Base-by-base conservation (phyloP, 2,888 invertebrate species). In the Tethea ocularis region DNA sequence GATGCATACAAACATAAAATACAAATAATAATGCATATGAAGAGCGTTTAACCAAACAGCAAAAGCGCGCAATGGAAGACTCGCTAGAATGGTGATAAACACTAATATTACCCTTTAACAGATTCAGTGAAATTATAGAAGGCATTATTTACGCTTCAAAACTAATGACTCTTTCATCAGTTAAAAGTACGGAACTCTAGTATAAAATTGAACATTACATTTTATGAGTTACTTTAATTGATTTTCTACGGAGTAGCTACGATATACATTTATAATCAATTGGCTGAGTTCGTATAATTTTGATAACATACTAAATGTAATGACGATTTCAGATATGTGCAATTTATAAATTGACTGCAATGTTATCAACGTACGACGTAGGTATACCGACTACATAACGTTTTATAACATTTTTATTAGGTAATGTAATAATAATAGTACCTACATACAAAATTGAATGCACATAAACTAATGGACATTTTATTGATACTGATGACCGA, bases 401-500 rank as follows among this genome's bases (percentile, higher is more conserved):
- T 2, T 36, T 15, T 36, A n/a, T 33, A 11, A 11, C 6, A 29
- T 8, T 33, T 38, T 38, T 36, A 36, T 36, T 36, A n/a, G n/a
- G n/a, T n/a, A 29, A 13, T 38, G 2, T 10, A n/a, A 1, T n/a
- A 38, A n/a, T 38, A 0, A 15, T 10, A n/a, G 38, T 38, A 38
- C 7, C n/a, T 38, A 38, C 2, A 1, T 2, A 13, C n/a, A n/a
- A n/a, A n/a, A n/a, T n/a, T n/a, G n/a, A n/a, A n/a, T n/a, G n/a
- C n/a, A n/a, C 15, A 13, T 38, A 38, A 5, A 38, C 38, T n/a
- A n/a, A 38, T 38, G n/a, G 5, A 38, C 13, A n/a, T 38, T 74
- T 69, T 63, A 62, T 72, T 69, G 71, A 13, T 33, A 33, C 61
- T 73, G 71, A 75, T 74, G 46, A 62, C 61, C 59, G 64, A 73